phyloP scores from a whole-genome alignment of 2,113 vertebrate genomes.

The Pseudonaja textilis region DNA sequence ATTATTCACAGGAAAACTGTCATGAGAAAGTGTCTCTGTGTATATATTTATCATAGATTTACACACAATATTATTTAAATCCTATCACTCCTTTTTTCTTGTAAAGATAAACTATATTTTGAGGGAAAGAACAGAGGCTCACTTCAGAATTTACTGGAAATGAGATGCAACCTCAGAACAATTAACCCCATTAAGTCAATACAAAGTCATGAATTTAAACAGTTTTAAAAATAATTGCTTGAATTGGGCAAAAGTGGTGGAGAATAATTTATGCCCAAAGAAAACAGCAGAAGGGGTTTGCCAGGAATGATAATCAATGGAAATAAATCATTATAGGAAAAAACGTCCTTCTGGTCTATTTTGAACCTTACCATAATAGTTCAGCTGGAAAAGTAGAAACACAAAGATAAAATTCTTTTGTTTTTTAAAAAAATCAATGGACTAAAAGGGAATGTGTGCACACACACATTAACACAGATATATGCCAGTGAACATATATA shows the following conservation, averaged over 20 bases:
- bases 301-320: background rate
- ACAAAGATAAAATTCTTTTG: background rate
- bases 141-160: background rate
- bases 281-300: background rate
- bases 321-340: background rate
- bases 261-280: background rate
- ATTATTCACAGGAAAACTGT: background rate
- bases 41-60: background rate
- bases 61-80: background rate
- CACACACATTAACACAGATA: background rate
- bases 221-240: background rate
- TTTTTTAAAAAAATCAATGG: background rate
- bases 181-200: no score
- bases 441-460: background rate
- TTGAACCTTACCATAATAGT: background rate
- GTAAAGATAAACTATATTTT: background rate
- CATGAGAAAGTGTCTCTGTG: background rate
- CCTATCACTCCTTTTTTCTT: background rate
- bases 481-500: background rate
- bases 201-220: background rate
- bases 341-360: fast-evolving
- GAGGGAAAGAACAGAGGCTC: background rate
- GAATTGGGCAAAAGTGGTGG: background rate
- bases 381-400: background rate
- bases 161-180: background rate